Evolutionary conservation across 1,140 invertebrate species (phyloP).

Genomic region (Armadillidium nasatum): DNA sequence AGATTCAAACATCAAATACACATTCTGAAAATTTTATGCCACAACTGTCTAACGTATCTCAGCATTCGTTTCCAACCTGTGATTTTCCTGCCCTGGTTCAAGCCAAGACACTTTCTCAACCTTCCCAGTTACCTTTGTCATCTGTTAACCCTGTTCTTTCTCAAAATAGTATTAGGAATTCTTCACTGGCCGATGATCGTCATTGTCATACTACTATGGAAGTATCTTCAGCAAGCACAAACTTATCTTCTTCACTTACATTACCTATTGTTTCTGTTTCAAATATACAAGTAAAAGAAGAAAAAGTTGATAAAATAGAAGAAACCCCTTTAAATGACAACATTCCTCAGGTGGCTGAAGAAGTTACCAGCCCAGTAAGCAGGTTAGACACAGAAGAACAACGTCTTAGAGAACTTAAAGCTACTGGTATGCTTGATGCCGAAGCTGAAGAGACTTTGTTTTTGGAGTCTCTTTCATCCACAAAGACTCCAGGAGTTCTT

Average conservation of each 20-base stretch:
- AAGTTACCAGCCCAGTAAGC: neutral
- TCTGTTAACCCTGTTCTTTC: too few species aligned
- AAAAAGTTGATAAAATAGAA: too few species aligned
- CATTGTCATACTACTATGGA: too few species aligned
- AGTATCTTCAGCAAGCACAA: too few species aligned
- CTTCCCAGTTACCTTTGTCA: neutral
- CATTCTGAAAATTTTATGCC: too few species aligned
- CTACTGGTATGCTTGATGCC: neutral
- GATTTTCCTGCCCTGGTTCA: neutral
- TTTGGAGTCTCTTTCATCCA: neutral
- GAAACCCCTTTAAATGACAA: too few species aligned
- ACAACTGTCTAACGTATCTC: neutral
- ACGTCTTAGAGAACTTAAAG: neutral
- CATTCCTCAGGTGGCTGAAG: neutral
- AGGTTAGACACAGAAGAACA: constrained; percentile 4
- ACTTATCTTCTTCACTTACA: too few species aligned
- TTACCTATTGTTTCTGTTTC: too few species aligned
- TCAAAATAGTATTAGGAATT: too few species aligned
- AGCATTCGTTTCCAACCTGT: neutral
- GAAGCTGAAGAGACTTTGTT: neutral
- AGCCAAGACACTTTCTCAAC: neutral
- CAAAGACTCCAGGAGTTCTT: neutral
- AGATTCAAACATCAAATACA: too few species aligned
- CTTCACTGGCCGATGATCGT: too few species aligned
- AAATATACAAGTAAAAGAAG: too few species aligned